Evolutionary conservation across 2,113 vertebrate species (phyloP).

Genomic region (Dromiciops gliroides): DNA sequence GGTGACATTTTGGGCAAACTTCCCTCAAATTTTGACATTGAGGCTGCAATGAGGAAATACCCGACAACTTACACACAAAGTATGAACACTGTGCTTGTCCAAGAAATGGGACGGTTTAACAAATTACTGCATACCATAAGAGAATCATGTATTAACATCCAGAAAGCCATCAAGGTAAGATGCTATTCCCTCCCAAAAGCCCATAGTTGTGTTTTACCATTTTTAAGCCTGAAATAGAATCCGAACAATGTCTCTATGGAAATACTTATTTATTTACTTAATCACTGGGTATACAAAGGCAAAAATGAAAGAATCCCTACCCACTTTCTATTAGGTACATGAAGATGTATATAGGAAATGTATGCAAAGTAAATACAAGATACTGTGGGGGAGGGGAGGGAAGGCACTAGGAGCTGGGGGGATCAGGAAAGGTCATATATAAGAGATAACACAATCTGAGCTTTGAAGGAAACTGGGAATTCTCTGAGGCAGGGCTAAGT

Average conservation of each 20-base stretch:
- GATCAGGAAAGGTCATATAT: neutral
- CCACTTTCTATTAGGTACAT: neutral
- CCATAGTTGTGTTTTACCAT: neutral
- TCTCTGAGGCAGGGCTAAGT: neutral
- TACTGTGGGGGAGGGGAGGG: neutral
- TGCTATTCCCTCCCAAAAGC: neutral
- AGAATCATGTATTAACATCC: constrained; percentile 89
- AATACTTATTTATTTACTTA: neutral
- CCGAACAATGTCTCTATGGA: neutral
- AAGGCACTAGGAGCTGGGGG: neutral
- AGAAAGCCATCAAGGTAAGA: constrained; percentile 92
- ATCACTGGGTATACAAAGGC: neutral
- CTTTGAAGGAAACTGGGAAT: neutral
- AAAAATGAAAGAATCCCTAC: neutral
- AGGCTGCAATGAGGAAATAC: constrained; percentile 87
- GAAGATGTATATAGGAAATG: neutral
- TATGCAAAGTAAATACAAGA: neutral
- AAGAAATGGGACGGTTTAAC: constrained; percentile 96
- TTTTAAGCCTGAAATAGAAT: neutral
- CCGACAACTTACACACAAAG: constrained; percentile 92
- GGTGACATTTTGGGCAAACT: constrained; percentile 91
- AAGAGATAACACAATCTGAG: neutral
- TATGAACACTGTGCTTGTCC: constrained; percentile 94
- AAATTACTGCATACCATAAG: constrained; percentile 87
- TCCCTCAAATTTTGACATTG: constrained; percentile 88